These are phyloP conservation scores for Stichopus horrens DNA, from an alignment of 53 echinoderm and acorn worm genomes.

Conservation along the genomic window DNA sequence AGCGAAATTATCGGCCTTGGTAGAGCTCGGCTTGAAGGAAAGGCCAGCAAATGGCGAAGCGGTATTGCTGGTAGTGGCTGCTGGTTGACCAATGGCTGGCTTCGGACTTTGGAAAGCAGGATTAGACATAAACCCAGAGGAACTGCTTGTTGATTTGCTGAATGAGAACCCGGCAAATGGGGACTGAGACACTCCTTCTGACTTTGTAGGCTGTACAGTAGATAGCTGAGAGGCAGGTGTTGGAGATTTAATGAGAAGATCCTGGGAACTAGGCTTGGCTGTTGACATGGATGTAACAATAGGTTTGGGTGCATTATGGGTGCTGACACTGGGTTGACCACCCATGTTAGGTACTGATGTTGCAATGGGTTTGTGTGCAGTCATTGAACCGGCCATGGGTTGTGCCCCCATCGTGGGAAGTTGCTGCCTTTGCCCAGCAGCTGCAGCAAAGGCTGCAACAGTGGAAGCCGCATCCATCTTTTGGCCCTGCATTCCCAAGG, in stretches of 20 bases:
- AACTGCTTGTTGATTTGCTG: background rate
- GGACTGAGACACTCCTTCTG: conserved; percentile 2
- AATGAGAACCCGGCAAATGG: conserved; percentile 47
- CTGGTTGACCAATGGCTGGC: background rate
- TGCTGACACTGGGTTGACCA: background rate
- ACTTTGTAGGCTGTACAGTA: background rate
- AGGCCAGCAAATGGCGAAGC: conserved; percentile 60
- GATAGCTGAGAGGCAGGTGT: conserved; percentile 19
- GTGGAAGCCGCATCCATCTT: conserved; percentile 25
- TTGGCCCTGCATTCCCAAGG: conserved; percentile 14
- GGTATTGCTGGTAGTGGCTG: conserved; percentile 39
- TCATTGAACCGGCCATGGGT: background rate
- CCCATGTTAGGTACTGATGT: background rate
- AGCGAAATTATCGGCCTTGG: background rate
- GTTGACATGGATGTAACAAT: conserved; percentile 41
- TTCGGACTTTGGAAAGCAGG: conserved; percentile 45
- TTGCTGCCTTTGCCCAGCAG: conserved; percentile 16
- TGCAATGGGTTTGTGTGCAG: background rate
- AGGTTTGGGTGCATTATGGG: conserved; percentile 18
- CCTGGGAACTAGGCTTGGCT: conserved; percentile 26
- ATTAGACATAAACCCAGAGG: background rate
- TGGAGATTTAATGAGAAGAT: conserved; percentile 27
- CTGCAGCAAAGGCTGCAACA: conserved; percentile 12
- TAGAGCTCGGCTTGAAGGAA: conserved; percentile 51
- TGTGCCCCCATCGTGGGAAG: background rate